Conservation (phyloP, 2,888 invertebrate species). For the Criorhina ranunculi region DNA sequence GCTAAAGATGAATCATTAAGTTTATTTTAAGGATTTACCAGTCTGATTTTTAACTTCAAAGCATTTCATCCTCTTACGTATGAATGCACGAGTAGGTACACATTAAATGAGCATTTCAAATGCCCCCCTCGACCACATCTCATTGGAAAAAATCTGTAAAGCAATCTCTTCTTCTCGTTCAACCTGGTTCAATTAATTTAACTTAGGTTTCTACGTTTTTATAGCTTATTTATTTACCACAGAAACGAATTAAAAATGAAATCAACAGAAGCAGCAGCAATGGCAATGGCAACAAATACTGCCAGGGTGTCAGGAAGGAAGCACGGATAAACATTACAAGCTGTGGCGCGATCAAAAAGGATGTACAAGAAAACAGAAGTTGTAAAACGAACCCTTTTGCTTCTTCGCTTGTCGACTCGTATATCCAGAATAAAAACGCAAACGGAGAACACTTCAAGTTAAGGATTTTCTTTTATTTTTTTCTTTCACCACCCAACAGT, state of each 20-base stretch:
- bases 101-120: background rate
- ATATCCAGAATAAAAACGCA: conserved; percentile 40
- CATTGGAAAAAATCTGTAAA: conserved; percentile 19
- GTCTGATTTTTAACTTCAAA: too few species aligned
- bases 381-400: conserved; percentile 52
- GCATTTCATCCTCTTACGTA: background rate
- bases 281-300: conserved; percentile 26
- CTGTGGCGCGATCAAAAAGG: conserved; percentile 26
- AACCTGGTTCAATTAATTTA: conserved; percentile 44
- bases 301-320: conserved; percentile 5
- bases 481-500: background rate
- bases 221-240: conserved; percentile 61
- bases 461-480: conserved; percentile 21
- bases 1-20: too few species aligned
- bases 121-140: too few species aligned
- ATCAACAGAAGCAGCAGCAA: conserved; percentile 33
- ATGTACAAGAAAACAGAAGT: conserved; percentile 29
- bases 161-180: background rate
- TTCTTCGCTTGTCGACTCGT: conserved; percentile 42
- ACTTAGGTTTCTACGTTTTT: conserved; percentile 43
- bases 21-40: too few species aligned
- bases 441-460: conserved; percentile 44
- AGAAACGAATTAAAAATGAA: conserved; percentile 60
- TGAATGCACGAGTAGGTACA: too few species aligned
- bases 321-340: conserved; percentile 43